phyloP scores from a whole-genome alignment of 2,888 invertebrate genomes.

The Ochropacha duplaris region DNA sequence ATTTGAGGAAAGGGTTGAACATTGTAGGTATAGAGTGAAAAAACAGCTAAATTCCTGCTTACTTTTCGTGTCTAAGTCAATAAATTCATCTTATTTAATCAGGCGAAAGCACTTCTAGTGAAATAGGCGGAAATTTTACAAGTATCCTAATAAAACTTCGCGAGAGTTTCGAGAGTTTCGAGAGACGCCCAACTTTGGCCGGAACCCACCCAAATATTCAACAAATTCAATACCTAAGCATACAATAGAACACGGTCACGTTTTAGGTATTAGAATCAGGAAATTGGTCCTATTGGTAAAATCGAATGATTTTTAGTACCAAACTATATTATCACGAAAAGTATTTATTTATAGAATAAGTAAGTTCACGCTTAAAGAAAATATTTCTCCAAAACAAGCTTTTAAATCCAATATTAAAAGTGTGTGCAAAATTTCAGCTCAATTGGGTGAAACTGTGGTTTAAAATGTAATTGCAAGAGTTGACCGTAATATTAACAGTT shows the following conservation, averaged over 20 bases:
- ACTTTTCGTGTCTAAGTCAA: slow-evolving; percentile 67
- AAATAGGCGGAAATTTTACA: slow-evolving; percentile 78
- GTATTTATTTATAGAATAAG: too few relatives aligned
- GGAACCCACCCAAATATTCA: slow-evolving; percentile 62
- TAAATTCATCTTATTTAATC: slow-evolving; percentile 80
- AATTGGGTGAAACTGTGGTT: too few relatives aligned
- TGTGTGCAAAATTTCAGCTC: too few relatives aligned
- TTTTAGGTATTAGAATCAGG: neutral
- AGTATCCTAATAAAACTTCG: slow-evolving; percentile 82
- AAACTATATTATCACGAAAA: neutral
- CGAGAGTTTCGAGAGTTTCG: slow-evolving; percentile 65
- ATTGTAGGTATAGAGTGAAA: slow-evolving; percentile 25
- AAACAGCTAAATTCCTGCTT: slow-evolving; percentile 38
- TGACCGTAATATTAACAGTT: too few relatives aligned
- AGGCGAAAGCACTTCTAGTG: slow-evolving; percentile 72
- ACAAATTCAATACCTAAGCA: slow-evolving; percentile 59
- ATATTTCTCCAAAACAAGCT: too few relatives aligned
- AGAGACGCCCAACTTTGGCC: slow-evolving; percentile 54
- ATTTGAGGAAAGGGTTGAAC: slow-evolving; percentile 24
- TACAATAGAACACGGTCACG: slow-evolving; percentile 4
- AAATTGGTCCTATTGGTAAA: neutral
- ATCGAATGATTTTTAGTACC: neutral
- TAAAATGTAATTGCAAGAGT: too few relatives aligned
- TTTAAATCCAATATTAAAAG: too few relatives aligned
- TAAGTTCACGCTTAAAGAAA: too few relatives aligned